Evolutionary conservation across 2,888 invertebrate genomes (phyloP).

Genomic region (Barypeithes pellucidus): DNA sequence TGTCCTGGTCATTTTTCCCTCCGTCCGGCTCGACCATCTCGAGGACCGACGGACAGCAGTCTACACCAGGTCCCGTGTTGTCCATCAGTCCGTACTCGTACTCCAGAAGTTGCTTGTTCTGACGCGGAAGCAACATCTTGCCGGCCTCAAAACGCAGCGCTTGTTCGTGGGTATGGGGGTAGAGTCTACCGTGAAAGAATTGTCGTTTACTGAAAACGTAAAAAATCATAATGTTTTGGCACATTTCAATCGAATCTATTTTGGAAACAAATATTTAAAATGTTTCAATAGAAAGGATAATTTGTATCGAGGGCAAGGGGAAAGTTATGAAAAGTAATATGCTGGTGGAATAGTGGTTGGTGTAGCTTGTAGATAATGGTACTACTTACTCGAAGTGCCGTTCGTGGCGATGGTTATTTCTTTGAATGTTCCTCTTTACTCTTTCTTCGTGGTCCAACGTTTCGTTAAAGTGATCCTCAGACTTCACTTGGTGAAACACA

Average conservation of each 20-base stretch:
- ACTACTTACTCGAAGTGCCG: slow-evolving; percentile 40
- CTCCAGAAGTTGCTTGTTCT: slow-evolving; percentile 77
- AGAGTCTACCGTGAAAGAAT: slow-evolving; percentile 59
- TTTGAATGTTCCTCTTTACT: slow-evolving; percentile 60
- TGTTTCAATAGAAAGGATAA: no score
- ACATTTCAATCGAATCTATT: no score
- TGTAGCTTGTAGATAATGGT: no score
- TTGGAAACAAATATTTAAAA: no score
- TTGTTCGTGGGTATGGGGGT: slow-evolving; percentile 63
- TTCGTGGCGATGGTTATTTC: slow-evolving; percentile 33
- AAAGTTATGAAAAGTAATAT: no score
- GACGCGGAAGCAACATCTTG: slow-evolving; percentile 75
- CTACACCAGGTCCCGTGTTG: slow-evolving; percentile 68
- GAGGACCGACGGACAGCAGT: slow-evolving; percentile 87
- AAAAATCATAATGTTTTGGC: no score
- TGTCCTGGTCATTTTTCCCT: slow-evolving; percentile 82
- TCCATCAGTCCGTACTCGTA: slow-evolving; percentile 61
- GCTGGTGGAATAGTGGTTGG: no score
- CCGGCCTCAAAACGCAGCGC: slow-evolving; percentile 63
- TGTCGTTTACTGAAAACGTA: slow-evolving; percentile 20
- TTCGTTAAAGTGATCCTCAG: slow-evolving; percentile 65
- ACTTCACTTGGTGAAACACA: slow-evolving; percentile 69
- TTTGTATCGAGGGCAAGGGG: no score
- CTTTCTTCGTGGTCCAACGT: slow-evolving; percentile 62
- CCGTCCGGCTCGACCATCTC: slow-evolving; percentile 86